phyloP scores from a whole-genome alignment of 2,113 vertebrate genomes.

The Anhinga anhinga region DNA sequence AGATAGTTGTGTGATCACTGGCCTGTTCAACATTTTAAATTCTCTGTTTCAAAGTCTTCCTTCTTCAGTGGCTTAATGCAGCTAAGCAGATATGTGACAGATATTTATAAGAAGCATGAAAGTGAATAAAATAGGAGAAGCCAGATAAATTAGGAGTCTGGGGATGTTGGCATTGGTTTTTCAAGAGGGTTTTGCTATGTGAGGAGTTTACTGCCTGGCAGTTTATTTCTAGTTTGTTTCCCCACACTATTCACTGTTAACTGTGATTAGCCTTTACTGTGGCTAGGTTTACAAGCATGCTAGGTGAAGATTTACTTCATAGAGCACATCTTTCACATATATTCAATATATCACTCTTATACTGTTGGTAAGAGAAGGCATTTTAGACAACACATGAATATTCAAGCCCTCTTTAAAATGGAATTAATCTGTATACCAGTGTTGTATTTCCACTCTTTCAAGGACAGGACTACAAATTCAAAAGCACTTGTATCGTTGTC shows the following conservation, averaged over 20 bases:
- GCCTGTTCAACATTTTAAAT: slow-evolving; percentile 35
- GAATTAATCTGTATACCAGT: background rate
- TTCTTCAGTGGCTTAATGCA: slow-evolving; percentile 25
- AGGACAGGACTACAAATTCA: background rate
- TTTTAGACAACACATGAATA: background rate
- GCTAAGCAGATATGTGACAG: slow-evolving; percentile 56
- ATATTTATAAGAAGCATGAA: slow-evolving; percentile 59
- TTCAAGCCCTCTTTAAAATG: background rate
- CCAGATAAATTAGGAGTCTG: slow-evolving; percentile 63
- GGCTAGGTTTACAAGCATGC: background rate
- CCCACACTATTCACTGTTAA: background rate
- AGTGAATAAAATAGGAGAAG: slow-evolving; percentile 67
- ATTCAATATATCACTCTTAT: background rate
- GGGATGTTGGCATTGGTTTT: slow-evolving; percentile 8
- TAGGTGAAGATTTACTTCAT: background rate
- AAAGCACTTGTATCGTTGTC: background rate
- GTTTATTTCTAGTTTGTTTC: slow-evolving; percentile 31
- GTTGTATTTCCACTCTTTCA: background rate
- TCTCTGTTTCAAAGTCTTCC: slow-evolving; percentile 43
- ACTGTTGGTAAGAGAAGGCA: background rate
- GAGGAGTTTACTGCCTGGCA: slow-evolving; percentile 5
- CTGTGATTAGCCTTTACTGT: slow-evolving; percentile 7
- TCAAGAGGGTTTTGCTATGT: slow-evolving; percentile 14
- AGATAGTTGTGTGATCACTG: slow-evolving; percentile 36
- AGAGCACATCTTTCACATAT: background rate